Conservation (phyloP, 2,113 vertebrate species). For the Oreotrochilus melanogaster region DNA sequence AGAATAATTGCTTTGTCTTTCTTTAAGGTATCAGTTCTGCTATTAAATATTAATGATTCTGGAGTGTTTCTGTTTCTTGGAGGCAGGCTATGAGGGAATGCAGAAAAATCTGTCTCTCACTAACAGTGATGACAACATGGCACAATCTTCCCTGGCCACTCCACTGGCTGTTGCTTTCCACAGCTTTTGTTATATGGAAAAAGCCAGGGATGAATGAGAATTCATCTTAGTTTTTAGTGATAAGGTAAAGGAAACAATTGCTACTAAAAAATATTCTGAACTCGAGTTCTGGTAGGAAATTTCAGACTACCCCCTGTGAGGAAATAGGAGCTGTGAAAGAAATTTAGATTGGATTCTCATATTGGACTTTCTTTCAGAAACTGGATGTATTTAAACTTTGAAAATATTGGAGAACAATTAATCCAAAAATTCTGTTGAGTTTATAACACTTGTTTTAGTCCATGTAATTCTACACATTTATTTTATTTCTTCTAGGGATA, state of each 20-base stretch:
- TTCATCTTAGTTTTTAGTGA: not conserved
- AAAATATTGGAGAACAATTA: not conserved
- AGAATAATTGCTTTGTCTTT: not conserved
- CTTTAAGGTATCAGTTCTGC: not conserved
- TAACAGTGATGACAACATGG: not conserved
- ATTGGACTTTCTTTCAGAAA: not conserved
- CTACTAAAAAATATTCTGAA: not conserved
- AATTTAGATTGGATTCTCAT: not conserved
- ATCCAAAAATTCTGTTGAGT: not conserved
- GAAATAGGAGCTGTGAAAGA: not conserved
- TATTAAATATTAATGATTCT: not conserved
- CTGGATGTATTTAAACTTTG: not conserved
- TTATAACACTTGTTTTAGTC: not conserved
- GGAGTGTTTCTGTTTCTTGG: not conserved
- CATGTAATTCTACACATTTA: not conserved
- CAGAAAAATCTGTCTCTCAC: not conserved
- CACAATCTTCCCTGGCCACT: not conserved
- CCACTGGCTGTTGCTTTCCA: not conserved
- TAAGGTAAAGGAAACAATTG: not conserved
- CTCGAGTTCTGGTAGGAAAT: not conserved
- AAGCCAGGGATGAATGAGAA: not conserved
- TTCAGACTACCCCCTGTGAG: not conserved
- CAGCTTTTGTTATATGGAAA: not conserved
- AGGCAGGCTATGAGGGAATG: not conserved
- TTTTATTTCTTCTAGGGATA: not conserved